Evolutionary conservation across 64 coral and sea anemone species (phyloP).

Genomic region (Pocillopora verrucosa): DNA sequence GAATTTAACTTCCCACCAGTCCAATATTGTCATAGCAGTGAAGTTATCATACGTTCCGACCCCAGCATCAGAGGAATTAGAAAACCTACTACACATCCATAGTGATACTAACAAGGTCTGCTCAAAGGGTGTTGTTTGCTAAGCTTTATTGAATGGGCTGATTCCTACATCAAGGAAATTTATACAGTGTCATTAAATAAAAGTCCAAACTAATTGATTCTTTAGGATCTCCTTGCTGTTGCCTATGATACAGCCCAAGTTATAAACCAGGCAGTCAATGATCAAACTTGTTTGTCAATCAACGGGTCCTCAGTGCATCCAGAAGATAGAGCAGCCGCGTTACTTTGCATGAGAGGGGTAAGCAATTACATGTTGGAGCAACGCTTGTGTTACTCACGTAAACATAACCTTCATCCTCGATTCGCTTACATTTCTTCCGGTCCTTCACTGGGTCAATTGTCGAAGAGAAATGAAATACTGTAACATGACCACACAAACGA

Average conservation of each 20-base stretch:
- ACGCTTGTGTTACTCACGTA: too few relatives aligned
- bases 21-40: constrained; percentile 17
- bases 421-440: too few relatives aligned
- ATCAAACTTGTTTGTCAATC: background rate
- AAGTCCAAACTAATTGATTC: too few relatives aligned
- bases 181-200: background rate
- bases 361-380: background rate
- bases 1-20: background rate
- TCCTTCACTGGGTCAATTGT: too few relatives aligned
- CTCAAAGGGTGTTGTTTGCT: background rate
- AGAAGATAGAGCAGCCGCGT: background rate
- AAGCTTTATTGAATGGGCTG: background rate
- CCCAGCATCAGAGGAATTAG: background rate
- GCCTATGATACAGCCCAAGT: constrained; percentile 1
- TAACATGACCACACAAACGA: too few relatives aligned
- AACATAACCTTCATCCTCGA: too few relatives aligned
- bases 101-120: background rate
- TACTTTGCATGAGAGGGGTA: constrained; percentile 4
- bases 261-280: background rate
- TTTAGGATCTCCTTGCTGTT: background rate
- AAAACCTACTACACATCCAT: background rate
- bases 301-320: background rate
- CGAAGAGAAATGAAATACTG: too few relatives aligned
- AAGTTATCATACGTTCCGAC: background rate
- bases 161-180: background rate